Conservation (phyloP, 2,888 invertebrate genomes). For the Elmis aenea region DNA sequence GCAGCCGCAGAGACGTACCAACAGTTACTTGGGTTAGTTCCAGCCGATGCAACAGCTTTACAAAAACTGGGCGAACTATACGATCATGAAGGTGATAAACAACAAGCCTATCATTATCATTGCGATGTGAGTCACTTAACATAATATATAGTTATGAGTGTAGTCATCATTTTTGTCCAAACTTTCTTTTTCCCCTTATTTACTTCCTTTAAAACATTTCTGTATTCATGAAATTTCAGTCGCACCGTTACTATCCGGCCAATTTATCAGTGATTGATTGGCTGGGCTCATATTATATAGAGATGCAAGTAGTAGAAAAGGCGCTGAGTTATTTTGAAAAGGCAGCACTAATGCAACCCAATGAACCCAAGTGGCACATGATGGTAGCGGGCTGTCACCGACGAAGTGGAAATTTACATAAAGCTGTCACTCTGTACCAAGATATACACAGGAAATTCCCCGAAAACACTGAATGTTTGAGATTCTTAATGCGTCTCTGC, state of each 20-base stretch:
- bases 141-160: background rate
- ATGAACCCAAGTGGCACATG: slow-evolving; percentile 77
- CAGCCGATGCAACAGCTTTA: slow-evolving; percentile 86
- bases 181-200: no score
- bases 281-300: slow-evolving; percentile 84
- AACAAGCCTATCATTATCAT: slow-evolving; percentile 80
- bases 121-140: slow-evolving; percentile 57
- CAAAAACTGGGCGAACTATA: slow-evolving; percentile 87
- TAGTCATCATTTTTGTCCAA: background rate
- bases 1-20: slow-evolving; percentile 63
- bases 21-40: slow-evolving; percentile 74
- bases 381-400: slow-evolving; percentile 82
- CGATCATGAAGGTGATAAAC: slow-evolving; percentile 85
- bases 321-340: slow-evolving; percentile 78
- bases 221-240: slow-evolving; percentile 45
- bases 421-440: slow-evolving; percentile 68
- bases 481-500: slow-evolving; percentile 81
- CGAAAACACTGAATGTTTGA: slow-evolving; percentile 89
- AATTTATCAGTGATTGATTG: slow-evolving; percentile 78
- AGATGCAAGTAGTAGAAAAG: slow-evolving; percentile 83
- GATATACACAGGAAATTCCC: slow-evolving; percentile 85
- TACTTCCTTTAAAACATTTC: background rate
- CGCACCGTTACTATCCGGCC: slow-evolving; percentile 66
- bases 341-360: slow-evolving; percentile 70
- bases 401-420: slow-evolving; percentile 64